A percentile compares a stretch with the other conserved stretches of the same genome.
Evolutionary conservation across 2,113 vertebrate genomes (phyloP).

Genomic region (Cervus canadensis): DNA sequence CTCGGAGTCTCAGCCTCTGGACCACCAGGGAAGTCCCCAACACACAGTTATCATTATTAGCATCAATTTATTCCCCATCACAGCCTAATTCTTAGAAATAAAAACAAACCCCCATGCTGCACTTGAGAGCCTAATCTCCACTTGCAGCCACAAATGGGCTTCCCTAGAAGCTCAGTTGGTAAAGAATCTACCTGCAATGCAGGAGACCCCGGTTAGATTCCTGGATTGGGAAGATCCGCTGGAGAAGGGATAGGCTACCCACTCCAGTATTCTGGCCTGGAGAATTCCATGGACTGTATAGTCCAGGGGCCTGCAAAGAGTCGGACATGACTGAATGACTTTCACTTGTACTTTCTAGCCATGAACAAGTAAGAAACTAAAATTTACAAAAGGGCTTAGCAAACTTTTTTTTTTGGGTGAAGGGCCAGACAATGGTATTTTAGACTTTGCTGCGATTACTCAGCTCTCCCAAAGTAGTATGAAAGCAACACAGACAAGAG

Average conservation of each 20-base stretch:
- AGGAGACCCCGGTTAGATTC: background rate
- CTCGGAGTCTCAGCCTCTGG: background rate
- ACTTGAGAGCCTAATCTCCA: background rate
- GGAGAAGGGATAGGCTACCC: background rate
- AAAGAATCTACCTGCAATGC: background rate
- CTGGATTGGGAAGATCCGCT: background rate
- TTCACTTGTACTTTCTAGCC: background rate
- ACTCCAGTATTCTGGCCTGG: background rate
- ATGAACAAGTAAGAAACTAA: background rate
- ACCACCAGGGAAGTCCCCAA: background rate
- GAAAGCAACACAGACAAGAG: background rate
- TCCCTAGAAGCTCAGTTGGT: background rate
- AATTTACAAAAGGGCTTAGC: background rate
- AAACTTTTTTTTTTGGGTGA: background rate
- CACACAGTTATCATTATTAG: background rate
- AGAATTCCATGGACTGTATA: background rate
- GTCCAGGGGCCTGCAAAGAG: background rate
- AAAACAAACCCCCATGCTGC: background rate
- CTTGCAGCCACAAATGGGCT: background rate
- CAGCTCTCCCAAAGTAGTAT: background rate
- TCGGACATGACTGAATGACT: background rate
- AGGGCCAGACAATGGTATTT: background rate
- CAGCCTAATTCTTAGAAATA: background rate
- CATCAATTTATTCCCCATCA: background rate
- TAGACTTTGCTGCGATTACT: background rate